phyloP scores from a whole-genome alignment of 2,797 vertebrate species.

The Phalloptychus januarius region DNA sequence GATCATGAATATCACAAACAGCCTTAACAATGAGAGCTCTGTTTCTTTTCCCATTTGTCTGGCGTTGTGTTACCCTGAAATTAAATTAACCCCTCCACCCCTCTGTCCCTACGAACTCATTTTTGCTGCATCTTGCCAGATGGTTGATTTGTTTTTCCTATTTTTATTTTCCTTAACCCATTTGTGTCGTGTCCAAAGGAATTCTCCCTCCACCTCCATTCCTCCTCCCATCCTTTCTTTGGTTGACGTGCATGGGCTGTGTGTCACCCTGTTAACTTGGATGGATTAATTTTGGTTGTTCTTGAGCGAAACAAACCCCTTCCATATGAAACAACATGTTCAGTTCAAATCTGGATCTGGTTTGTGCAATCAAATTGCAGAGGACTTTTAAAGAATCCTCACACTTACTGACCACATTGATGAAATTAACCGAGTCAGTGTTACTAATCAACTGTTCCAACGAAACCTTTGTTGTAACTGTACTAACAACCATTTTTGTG shows the following conservation, averaged over 20 bases:
- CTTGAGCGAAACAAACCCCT: conserved; percentile 71
- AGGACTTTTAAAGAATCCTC: conserved; percentile 80
- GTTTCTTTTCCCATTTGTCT: conserved; percentile 42
- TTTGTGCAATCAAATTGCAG: conserved; percentile 80
- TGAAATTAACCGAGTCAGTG: conserved; percentile 81
- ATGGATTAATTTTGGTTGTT: conserved; percentile 80
- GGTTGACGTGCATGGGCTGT: conserved; percentile 79
- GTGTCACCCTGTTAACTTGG: conserved; percentile 70
- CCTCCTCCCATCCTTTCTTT: conserved; percentile 27
- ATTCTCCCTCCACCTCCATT: conserved; percentile 10
- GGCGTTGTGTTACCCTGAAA: conserved; percentile 56
- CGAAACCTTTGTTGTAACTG: conserved; percentile 85
- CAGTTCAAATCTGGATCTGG: conserved; percentile 75
- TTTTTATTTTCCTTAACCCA: conserved; percentile 31
- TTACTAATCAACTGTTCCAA: conserved; percentile 84
- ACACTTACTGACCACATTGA: conserved; percentile 53
- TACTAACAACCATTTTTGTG: conserved; percentile 92
- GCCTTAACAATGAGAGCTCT: conserved; percentile 38
- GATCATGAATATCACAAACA: conserved; percentile 27
- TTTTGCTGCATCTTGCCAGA: conserved; percentile 60
- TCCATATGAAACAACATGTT: conserved; percentile 73
- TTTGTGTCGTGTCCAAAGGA: conserved; percentile 63
- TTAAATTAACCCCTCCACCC: conserved; percentile 14
- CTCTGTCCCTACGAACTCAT: conserved; percentile 12
- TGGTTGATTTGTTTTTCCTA: conserved; percentile 13